These are phyloP conservation scores for Amblyopsis rosae DNA, from an alignment of 2,113 vertebrate species.

Conservation along the genomic window DNA sequence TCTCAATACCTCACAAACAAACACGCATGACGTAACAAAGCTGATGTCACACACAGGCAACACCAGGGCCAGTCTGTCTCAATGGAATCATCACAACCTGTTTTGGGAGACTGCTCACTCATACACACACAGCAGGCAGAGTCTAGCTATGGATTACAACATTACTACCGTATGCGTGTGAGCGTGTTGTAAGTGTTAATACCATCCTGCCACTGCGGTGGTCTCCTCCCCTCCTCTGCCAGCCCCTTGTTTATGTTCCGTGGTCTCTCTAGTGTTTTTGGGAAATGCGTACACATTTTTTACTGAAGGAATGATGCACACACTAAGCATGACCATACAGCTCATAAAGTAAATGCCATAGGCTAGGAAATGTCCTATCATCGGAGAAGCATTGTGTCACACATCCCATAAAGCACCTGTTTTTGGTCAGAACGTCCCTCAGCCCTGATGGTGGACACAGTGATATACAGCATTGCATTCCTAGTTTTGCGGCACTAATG, in stretches of 20 bases:
- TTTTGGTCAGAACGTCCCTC: slow-evolving; percentile 47
- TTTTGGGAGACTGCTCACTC: background rate
- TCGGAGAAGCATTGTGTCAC: slow-evolving; percentile 44
- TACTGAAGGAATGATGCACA: slow-evolving; percentile 56
- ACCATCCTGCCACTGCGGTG: slow-evolving; percentile 46
- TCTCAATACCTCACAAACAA: too few relatives aligned
- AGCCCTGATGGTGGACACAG: slow-evolving; percentile 12
- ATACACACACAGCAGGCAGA: background rate
- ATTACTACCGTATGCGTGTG: slow-evolving; percentile 13
- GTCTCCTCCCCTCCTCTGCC: slow-evolving; percentile 43
- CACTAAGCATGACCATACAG: slow-evolving; percentile 50
- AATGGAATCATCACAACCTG: background rate
- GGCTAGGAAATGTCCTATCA: slow-evolving; percentile 53
- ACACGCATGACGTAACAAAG: too few relatives aligned
- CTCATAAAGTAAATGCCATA: slow-evolving; percentile 42
- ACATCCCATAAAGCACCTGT: slow-evolving; percentile 54
- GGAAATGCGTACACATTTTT: slow-evolving; percentile 19
- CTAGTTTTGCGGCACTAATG: background rate
- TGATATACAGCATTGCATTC: slow-evolving; percentile 3
- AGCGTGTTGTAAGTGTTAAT: slow-evolving; percentile 44
- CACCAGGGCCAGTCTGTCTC: too few relatives aligned
- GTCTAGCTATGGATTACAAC: slow-evolving; percentile 20
- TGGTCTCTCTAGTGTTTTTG: slow-evolving; percentile 43
- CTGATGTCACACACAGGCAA: too few relatives aligned
- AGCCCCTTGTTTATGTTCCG: slow-evolving; percentile 60